Evolutionary conservation across 2,888 invertebrate genomes (phyloP), one percentile per base, ranked within the genome.

Genomic region (Rhingia rostrata): DNA sequence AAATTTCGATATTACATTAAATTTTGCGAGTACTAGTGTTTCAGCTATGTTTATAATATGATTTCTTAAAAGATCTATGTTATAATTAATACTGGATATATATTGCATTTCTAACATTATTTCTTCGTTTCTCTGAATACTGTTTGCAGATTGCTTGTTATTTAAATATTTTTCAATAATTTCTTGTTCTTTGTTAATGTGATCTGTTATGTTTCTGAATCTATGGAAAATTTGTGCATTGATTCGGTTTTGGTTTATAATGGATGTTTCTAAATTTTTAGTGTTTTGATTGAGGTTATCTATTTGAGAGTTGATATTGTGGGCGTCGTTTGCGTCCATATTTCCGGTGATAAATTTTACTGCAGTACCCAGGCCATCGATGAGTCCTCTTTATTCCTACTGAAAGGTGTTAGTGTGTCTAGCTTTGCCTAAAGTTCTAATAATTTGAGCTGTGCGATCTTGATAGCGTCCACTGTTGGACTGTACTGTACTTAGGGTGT

Each of bases 1-100:
- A 43, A 61, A 54, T 63, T 74, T 73, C 5, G 74, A 49, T 14
- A 80, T 80, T 3, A 80, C 35, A 63, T 80, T 80, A n/a, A 80
- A 33, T 54, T 54, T 60, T 6, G 61, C 56, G 9, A 80, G 56
- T n/a, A 73, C 53, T 9, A 74, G 5, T 32, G 81, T 41, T 74
- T 69, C 73, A 3, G 56, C 74, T 69, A 81, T 66, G 39, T 67
- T 58, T n/a, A 60, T 35, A 10, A 53, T 39, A 30, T 66, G 66
- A 33, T 37, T 66, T 5, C 6, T 66, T n/a, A 51, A 22, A 4
- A 41, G 39, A 32, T 69, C 66, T 33, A 47, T 56, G 12, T 69
- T 69, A 10, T 45, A 69, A 56, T 54, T 69, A 12, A 69, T 56
- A 7, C 45, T 22, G 35, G 37, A 33, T 5, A 69, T 4, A 56